A percentile compares a stretch with the other conserved stretches of the same genome.
Conservation (phyloP, 2,113 vertebrate genomes). For the Phalacrocorax carbo region DNA sequence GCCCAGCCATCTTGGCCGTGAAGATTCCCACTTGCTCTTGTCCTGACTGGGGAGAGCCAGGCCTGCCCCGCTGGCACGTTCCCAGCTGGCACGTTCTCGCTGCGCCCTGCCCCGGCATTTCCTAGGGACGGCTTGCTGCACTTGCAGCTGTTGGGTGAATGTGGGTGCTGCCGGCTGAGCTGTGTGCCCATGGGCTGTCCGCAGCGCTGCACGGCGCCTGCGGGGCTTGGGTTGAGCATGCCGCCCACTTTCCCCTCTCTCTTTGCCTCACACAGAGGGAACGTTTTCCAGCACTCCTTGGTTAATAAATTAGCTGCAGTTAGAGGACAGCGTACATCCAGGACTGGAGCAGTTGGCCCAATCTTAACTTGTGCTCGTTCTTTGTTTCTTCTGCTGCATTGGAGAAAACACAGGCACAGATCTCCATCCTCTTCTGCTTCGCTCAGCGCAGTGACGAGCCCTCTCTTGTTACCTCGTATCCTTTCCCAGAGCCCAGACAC, state of each 20-base stretch:
- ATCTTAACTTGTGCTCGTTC: background rate
- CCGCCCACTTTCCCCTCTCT: rapidly evolving
- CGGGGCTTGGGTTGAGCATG: rapidly evolving
- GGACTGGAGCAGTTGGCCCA: background rate
- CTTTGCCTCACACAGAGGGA: rapidly evolving
- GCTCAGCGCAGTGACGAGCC: background rate
- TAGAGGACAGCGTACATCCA: background rate
- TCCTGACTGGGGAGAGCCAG: background rate
- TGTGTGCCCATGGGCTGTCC: background rate
- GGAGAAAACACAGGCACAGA: background rate
- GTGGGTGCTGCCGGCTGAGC: rapidly evolving
- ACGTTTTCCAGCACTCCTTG: background rate
- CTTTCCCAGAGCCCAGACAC: background rate
- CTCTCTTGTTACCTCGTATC: rapidly evolving
- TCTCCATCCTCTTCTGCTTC: background rate
- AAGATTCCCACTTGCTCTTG: background rate
- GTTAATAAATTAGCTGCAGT: background rate
- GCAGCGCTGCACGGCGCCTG: background rate
- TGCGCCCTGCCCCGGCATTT: rapidly evolving
- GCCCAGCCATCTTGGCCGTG: rapidly evolving
- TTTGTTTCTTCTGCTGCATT: background rate
- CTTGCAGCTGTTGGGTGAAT: background rate
- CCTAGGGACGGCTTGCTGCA: rapidly evolving
- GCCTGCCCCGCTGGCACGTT: rapidly evolving
- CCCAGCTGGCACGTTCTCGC: background rate